Percentiles rank a stretch among this genome's conserved stretches.
Evolutionary conservation across 2,113 vertebrate genomes (phyloP).

Genomic region (Hippocampus barbouri): DNA sequence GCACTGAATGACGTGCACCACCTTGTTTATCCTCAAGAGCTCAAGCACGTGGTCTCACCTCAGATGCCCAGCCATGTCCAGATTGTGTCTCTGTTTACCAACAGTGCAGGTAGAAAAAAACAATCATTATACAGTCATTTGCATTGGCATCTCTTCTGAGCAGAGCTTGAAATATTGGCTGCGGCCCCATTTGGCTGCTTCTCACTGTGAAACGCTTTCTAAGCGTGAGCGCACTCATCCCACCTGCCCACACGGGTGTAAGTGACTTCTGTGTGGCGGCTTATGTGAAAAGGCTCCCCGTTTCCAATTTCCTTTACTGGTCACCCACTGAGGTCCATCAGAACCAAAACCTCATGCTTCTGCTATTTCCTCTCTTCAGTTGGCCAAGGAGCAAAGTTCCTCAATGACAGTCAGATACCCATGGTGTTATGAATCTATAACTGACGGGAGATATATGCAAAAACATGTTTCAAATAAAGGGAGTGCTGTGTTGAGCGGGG

Average conservation of each 20-base stretch:
- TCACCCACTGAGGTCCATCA: background rate
- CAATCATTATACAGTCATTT: constrained; percentile 57
- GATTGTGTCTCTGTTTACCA: constrained; percentile 43
- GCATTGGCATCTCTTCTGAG: constrained; percentile 47
- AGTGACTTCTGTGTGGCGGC: constrained; percentile 49
- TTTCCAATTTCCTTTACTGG: constrained; percentile 26
- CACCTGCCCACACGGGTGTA: constrained; percentile 68
- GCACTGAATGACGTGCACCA: constrained; percentile 20
- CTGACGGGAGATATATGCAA: too few relatives aligned
- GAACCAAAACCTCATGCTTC: constrained; percentile 9
- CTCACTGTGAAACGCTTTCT: constrained; percentile 63
- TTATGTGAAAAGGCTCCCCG: constrained; percentile 49
- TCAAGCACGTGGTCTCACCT: constrained; percentile 10
- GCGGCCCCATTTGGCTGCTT: constrained; percentile 50
- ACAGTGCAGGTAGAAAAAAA: constrained; percentile 58
- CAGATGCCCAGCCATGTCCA: constrained; percentile 16
- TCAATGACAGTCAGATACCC: too few relatives aligned
- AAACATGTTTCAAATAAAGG: too few relatives aligned
- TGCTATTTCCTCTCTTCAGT: too few relatives aligned
- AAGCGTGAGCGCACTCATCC: constrained; percentile 55
- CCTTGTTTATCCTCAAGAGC: background rate
- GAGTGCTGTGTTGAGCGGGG: too few relatives aligned
- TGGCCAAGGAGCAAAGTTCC: too few relatives aligned
- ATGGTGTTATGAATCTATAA: too few relatives aligned
- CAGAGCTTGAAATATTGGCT: constrained; percentile 52